phyloP scores from a whole-genome alignment of 2,888 invertebrate genomes.

The Holacanthella duospinosa region DNA sequence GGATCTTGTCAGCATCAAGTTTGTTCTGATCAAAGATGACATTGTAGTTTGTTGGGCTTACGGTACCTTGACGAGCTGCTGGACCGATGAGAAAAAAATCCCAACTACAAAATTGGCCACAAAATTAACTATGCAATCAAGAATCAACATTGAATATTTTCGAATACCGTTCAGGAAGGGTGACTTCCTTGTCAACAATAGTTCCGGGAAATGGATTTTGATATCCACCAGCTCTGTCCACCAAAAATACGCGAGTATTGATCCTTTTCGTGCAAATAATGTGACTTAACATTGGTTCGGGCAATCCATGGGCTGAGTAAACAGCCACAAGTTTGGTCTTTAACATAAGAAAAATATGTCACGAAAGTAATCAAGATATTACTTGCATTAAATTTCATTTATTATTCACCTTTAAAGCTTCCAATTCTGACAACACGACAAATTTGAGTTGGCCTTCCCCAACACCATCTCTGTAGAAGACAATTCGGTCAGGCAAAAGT shows the following conservation, averaged over 20 bases:
- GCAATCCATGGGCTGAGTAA: not conserved
- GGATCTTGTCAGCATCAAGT: constrained; percentile 60
- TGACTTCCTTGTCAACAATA: constrained; percentile 73
- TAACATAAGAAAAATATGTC: not conserved
- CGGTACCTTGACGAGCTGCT: constrained; percentile 74
- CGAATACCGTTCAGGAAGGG: constrained; percentile 55
- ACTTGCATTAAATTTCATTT: not conserved
- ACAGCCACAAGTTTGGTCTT: not conserved
- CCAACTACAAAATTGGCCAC: constrained; percentile 47
- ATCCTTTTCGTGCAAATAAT: constrained; percentile 30
- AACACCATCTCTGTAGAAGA: constrained; percentile 29
- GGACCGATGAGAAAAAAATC: constrained; percentile 87
- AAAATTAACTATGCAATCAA: not conserved
- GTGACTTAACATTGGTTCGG: constrained; percentile 17
- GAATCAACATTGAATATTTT: too few relatives aligned
- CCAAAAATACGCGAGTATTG: constrained; percentile 21
- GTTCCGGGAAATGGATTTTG: constrained; percentile 69
- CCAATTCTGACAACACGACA: constrained; percentile 20
- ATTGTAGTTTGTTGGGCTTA: constrained; percentile 80
- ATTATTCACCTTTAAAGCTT: constrained; percentile 31
- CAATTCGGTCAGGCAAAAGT: constrained; percentile 48
- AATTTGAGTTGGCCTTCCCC: constrained; percentile 25
- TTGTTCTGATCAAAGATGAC: constrained; percentile 63
- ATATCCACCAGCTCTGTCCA: not conserved
- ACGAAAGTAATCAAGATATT: not conserved